phyloP scores from a whole-genome alignment of 2,888 invertebrate genomes.

The Mimachlamys varia region DNA sequence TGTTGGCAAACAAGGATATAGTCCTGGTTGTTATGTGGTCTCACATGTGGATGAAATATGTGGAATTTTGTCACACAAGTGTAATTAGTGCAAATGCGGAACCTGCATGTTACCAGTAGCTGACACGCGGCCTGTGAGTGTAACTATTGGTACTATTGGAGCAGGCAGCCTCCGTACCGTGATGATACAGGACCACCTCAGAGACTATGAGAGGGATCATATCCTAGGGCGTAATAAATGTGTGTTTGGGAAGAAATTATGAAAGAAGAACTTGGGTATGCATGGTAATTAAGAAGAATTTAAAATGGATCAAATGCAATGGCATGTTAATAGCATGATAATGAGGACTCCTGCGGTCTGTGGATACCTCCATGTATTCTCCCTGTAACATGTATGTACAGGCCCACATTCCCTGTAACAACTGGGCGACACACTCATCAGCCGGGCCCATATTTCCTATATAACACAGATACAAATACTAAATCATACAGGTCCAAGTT shows the following conservation, averaged over 20 bases:
- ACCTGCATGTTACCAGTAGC: not conserved
- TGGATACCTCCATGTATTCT: not conserved
- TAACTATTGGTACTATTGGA: not conserved
- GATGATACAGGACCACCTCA: not conserved
- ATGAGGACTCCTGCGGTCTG: not conserved
- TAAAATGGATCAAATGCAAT: not conserved
- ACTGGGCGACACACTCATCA: no score
- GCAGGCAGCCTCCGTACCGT: not conserved
- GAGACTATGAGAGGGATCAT: not conserved
- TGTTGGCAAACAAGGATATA: not conserved
- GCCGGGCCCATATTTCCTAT: no score
- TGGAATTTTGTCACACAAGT: not conserved
- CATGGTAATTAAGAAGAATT: not conserved
- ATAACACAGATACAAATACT: not conserved
- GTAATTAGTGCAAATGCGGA: not conserved
- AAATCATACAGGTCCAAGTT: not conserved
- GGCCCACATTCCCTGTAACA: no score
- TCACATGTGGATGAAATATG: not conserved
- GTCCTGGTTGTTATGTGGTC: not conserved
- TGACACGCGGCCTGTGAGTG: not conserved
- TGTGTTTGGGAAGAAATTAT: not conserved
- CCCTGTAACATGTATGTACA: no score
- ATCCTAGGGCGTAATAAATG: not conserved
- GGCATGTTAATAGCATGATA: not conserved
- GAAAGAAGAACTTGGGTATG: not conserved